Base-by-base conservation (phyloP, 2,888 invertebrate species). In the Smittia sp. region DNA sequence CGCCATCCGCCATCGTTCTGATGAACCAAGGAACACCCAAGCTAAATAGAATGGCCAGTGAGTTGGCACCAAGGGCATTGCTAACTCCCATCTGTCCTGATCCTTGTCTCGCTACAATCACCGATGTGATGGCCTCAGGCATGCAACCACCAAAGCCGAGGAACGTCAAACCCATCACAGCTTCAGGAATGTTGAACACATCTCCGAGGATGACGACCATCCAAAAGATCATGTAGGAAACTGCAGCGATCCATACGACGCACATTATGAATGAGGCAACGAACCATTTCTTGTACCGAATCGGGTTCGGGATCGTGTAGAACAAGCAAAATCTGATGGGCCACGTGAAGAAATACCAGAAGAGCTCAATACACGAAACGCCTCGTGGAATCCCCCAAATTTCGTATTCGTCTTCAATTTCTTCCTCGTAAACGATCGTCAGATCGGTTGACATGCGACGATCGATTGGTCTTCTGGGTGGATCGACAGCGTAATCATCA, bases 151-250 rank as follows among this genome's bases (percentile, higher is more conserved):
- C 96, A 18, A 93, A 93, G 0, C 96, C 94, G 75, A 96, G 83
- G 78, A 96, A 91, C 0, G 95, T 95, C 78, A 96, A 88, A 1
- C 96, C 96, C 90, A 96, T 92, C 0, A 96, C 90, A 9, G 93
- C 90, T 77, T 94, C 94, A 0, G 94, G 91, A 67, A 96, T 91
- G 2, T 86, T 85, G 54, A 74, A 67, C 4, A 58, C 77, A 82
- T 81, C 80, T 91, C 96, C 96, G 76, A 95, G 88, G 1, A 92
- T 85, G 32, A 93, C 89, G 80, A 96, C 90, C 89, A 95, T 93
- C 96, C 97, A 97, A 0, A 96, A 91, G 25, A 94, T 91, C 73
- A 94, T 78, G 79, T 95, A 97, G 0, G 96, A 93, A 76, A 93
- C 89, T 0, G 84, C 80, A 1, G 92, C 96, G 75, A 97, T 93